These are phyloP conservation scores for Thereuonema tuberculata DNA, from an alignment of 1,140 invertebrate genomes.

Conservation along the genomic window DNA sequence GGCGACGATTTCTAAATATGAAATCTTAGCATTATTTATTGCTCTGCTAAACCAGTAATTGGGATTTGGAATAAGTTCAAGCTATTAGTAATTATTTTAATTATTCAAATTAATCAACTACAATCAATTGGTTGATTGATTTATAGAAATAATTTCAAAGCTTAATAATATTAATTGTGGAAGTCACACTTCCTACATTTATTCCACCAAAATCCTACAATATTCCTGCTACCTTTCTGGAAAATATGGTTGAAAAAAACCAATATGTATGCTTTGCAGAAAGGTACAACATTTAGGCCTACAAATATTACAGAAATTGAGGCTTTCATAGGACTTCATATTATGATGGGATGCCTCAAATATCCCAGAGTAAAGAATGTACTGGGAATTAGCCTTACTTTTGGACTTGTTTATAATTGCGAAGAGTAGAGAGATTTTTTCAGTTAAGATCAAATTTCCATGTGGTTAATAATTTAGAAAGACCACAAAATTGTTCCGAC, in stretches of 20 bases:
- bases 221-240: too few species aligned
- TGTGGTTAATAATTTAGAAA: slow-evolving; percentile 20
- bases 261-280: slow-evolving; percentile 1
- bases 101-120: too few species aligned
- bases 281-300: not conserved
- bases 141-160: too few species aligned
- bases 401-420: not conserved
- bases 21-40: too few species aligned
- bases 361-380: not conserved
- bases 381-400: not conserved
- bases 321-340: not conserved
- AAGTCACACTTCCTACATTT: too few species aligned
- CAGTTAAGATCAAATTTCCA: slow-evolving; percentile 21
- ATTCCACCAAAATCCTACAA: too few species aligned
- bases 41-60: too few species aligned
- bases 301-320: not conserved
- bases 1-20: too few species aligned
- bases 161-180: too few species aligned
- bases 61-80: too few species aligned
- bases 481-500: slow-evolving; percentile 17
- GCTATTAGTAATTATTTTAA: too few species aligned
- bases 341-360: not conserved
- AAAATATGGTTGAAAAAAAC: not conserved
- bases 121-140: too few species aligned
- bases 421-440: slow-evolving; percentile 17